Evolutionary conservation across 2,113 vertebrate species (phyloP).

Genomic region (Nesogale talazaci): DNA sequence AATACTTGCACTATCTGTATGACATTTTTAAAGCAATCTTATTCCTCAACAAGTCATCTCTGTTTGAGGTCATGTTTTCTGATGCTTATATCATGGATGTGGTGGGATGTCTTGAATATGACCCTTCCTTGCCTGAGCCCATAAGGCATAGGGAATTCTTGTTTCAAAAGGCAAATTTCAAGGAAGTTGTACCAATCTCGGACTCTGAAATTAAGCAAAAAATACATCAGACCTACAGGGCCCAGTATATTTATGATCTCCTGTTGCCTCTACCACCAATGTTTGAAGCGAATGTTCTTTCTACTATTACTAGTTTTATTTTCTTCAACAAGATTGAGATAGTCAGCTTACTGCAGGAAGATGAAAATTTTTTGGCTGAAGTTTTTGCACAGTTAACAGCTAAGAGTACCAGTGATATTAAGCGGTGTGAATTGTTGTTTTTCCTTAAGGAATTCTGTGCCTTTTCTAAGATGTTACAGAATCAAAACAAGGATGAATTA

Average conservation of each 20-base stretch:
- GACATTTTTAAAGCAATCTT: conserved; percentile 95
- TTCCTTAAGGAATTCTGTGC: conserved; percentile 85
- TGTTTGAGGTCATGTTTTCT: conserved; percentile 97
- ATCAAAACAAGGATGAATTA: conserved; percentile 91
- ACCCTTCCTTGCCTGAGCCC: conserved; percentile 93
- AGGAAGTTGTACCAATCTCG: conserved; percentile 96
- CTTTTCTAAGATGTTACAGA: conserved; percentile 93
- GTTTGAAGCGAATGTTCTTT: conserved; percentile 94
- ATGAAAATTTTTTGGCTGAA: conserved; percentile 93
- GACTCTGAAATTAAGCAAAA: conserved; percentile 95
- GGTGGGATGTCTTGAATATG: conserved; percentile 97
- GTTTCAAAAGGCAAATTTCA: conserved; percentile 96
- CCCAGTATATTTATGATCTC: conserved; percentile 98
- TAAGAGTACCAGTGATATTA: conserved; percentile 91
- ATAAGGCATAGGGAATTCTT: conserved; percentile 95
- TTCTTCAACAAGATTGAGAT: conserved; percentile 98
- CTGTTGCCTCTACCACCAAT: conserved; percentile 93
- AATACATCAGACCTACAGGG: conserved; percentile 97
- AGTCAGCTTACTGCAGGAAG: conserved; percentile 96
- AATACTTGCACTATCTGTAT: conserved; percentile 93
- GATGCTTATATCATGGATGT: conserved; percentile 98
- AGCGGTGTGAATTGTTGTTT: conserved; percentile 90
- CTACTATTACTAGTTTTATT: conserved; percentile 94
- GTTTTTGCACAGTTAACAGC: conserved; percentile 96
- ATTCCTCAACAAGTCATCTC: conserved; percentile 93